Evolutionary conservation across 2,888 invertebrate species (phyloP), one percentile per base, ranked within the genome.

Genomic region (Diaprepes abbreviatus): DNA sequence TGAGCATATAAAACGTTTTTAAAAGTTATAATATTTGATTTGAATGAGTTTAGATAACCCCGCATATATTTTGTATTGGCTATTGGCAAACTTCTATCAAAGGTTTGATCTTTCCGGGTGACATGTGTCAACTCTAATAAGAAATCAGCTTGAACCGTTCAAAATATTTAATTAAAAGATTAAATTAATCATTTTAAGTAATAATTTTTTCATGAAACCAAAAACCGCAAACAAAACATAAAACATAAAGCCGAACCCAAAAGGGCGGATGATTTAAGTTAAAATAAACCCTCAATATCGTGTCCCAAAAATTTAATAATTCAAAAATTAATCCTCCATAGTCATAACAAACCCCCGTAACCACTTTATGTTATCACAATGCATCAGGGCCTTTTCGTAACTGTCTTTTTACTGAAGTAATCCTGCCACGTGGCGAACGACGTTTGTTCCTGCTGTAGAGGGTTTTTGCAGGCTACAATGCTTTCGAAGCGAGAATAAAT

Each of bases 281-380:
- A 58, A 58, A 58, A 35, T 60, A 60, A 60, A 60, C 60, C 60
- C 60, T 60, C 48, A 43, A 48, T 59, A 59, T 59, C 54, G 65
- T 33, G 57, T 19, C 38, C 72, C 66, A 73, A 74, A 77, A 79
- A 80, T 80, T 80, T 80, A 79, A 80, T 80, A 80, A 79, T 80
- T 79, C 79, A 80, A 79, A 79, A 80, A 80, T 80, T 80, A 80
- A 80, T 79, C 80, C 80, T 73, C 77, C 70, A 70, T 78, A 78
- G 80, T 80, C 80, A 80, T 80, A 80, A 80, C 80, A 80, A 80
- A 79, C 78, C 80, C 79, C 78, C 73, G 75, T 77, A 79, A 78
- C 79, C 80, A 79, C 80, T 80, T 79, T 79, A 75, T 75, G 78
- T 78, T 79, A 80, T 79, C 79, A 76, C 78, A 77, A 78, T 78